Conservation (phyloP, 2,888 invertebrate species). For the Caenorhabditis sp. region DNA sequence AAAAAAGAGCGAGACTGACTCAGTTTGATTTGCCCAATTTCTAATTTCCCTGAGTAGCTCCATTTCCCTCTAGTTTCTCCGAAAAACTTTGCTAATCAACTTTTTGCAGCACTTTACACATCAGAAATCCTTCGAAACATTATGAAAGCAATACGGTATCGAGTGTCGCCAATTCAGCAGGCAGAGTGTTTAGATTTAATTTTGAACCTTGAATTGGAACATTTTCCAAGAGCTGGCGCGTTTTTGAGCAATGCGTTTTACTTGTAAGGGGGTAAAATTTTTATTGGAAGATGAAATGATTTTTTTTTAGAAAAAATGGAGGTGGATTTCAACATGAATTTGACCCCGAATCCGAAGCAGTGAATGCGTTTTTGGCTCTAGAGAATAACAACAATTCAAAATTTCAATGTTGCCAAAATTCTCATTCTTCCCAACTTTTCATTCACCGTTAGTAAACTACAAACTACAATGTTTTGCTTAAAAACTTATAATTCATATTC, state of each 20-base stretch:
- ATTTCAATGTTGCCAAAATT: not conserved
- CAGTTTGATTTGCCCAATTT: not conserved
- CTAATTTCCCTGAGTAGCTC: too few relatives aligned
- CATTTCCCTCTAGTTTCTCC: too few relatives aligned
- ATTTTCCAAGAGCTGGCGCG: not conserved
- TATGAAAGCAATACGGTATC: conserved; percentile 11
- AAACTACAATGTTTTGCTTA: too few relatives aligned
- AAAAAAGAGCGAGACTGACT: too few relatives aligned
- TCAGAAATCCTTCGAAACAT: not conserved
- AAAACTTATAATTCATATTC: too few relatives aligned
- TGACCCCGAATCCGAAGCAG: not conserved
- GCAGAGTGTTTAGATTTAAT: conserved; percentile 1
- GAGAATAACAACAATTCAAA: not conserved
- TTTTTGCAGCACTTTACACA: not conserved
- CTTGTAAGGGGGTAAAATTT: not conserved
- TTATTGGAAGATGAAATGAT: not conserved
- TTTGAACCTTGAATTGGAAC: not conserved
- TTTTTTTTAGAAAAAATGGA: not conserved
- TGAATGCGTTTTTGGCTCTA: not conserved
- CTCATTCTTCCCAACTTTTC: not conserved
- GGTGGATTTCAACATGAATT: not conserved
- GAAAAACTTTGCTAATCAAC: not conserved
- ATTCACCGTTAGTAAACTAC: not conserved
- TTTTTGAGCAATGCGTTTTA: conserved; percentile 1
- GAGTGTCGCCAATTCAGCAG: not conserved